A percentile compares a stretch with the other conserved stretches of the same genome.
Conservation (phyloP, 1,140 invertebrate species). For the Neodiprion fabricii region DNA sequence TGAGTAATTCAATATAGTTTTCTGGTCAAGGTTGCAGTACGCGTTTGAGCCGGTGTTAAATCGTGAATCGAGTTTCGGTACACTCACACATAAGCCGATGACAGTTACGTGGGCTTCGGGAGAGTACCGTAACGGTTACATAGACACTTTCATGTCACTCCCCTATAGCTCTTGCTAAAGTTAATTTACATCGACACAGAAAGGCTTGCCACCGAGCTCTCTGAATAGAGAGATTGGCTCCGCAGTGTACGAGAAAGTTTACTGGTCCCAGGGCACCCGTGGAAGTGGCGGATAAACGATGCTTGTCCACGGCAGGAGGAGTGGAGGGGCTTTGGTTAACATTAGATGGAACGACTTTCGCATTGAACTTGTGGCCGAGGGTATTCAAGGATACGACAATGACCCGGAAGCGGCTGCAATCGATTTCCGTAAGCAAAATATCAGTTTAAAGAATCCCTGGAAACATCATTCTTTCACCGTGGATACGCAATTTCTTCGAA, state of each 20-base stretch:
- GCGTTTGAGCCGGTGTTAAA: too few relatives aligned
- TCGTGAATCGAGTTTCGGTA: neutral
- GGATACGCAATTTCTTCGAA: too few relatives aligned
- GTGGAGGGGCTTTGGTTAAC: neutral
- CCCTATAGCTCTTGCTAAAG: neutral
- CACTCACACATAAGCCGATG: neutral
- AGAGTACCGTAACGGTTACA: slow-evolving; percentile 51
- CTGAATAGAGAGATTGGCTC: neutral
- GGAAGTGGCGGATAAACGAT: neutral
- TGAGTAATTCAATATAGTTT: neutral
- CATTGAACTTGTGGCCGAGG: neutral
- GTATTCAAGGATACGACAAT: slow-evolving; percentile 1
- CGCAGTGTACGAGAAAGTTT: neutral
- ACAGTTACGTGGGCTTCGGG: slow-evolving; percentile 39
- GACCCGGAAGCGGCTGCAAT: neutral
- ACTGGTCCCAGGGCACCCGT: neutral
- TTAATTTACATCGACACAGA: too few relatives aligned
- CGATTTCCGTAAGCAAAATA: neutral
- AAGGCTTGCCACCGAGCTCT: too few relatives aligned
- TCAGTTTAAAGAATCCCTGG: too few relatives aligned
- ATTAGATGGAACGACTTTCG: neutral
- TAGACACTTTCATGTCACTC: slow-evolving; percentile 45
- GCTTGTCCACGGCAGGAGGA: neutral
- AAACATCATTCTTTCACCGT: too few relatives aligned
- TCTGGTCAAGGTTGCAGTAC: too few relatives aligned